These are phyloP conservation scores for Tyto alba DNA, from an alignment of 2,113 vertebrate genomes.

Conservation along the genomic window DNA sequence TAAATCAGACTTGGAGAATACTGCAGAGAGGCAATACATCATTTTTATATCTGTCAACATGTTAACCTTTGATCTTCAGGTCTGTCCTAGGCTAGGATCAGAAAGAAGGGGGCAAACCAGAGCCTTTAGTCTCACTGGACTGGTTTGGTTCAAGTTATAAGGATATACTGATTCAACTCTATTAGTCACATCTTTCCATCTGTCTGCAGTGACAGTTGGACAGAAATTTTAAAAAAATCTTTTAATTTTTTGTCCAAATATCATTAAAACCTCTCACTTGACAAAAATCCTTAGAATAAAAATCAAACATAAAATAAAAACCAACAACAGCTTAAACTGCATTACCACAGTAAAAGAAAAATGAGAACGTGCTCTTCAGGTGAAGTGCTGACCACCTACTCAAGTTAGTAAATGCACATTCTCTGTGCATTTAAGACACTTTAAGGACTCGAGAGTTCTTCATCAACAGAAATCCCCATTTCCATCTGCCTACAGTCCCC, in stretches of 20 bases:
- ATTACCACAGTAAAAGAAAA: neutral
- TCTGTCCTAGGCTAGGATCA: neutral
- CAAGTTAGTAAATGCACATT: neutral
- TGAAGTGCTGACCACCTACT: neutral
- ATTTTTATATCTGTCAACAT: neutral
- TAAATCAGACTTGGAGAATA: neutral
- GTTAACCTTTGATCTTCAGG: conserved; percentile 16
- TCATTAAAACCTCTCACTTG: neutral
- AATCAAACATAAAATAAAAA: neutral
- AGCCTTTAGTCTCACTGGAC: neutral
- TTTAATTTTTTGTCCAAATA: neutral
- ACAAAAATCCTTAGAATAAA: neutral
- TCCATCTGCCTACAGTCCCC: neutral
- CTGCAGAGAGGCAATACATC: neutral
- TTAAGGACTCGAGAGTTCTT: neutral
- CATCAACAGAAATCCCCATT: neutral
- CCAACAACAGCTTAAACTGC: neutral
- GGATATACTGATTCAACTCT: neutral
- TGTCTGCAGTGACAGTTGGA: neutral
- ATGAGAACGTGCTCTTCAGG: neutral
- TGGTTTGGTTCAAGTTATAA: neutral
- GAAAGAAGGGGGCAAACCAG: neutral
- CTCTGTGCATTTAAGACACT: neutral
- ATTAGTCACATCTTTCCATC: neutral
- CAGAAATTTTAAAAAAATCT: neutral